These are phyloP conservation scores for Hirundichthys speculiger DNA, from an alignment of 2,113 vertebrate genomes.

Conservation along the genomic window DNA sequence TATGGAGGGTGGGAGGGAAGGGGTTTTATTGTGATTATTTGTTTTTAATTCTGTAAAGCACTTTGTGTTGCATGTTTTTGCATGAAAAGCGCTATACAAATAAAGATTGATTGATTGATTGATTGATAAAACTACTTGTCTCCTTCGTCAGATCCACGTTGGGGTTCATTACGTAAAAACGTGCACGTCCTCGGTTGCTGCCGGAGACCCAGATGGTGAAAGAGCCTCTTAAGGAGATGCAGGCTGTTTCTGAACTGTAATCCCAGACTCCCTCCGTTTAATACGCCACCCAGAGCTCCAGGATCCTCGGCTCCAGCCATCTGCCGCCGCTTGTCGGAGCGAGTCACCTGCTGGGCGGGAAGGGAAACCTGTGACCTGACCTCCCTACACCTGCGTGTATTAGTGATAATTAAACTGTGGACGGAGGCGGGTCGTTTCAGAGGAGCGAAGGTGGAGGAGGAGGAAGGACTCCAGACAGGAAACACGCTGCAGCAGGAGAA, in stretches of 20 bases:
- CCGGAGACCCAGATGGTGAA: neutral
- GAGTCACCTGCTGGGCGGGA: constrained; percentile 14
- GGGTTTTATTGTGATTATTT: too few species aligned
- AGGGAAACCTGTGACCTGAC: neutral
- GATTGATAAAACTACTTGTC: too few species aligned
- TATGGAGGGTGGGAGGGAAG: too few species aligned
- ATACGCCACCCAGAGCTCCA: constrained; percentile 10
- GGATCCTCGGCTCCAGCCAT: constrained; percentile 39
- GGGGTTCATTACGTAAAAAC: neutral
- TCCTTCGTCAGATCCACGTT: neutral
- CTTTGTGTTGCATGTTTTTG: too few species aligned
- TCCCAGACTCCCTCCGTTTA: constrained; percentile 37
- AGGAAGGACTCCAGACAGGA: neutral
- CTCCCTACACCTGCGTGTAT: neutral
- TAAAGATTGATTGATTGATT: neutral
- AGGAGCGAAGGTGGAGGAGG: neutral
- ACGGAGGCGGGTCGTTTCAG: constrained; percentile 2
- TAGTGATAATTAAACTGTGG: neutral
- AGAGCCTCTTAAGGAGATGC: constrained; percentile 9
- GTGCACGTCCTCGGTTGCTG: neutral
- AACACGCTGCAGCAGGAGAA: too few species aligned
- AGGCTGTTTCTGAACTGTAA: too few species aligned
- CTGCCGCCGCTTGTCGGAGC: constrained; percentile 36
- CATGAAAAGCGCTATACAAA: too few species aligned
- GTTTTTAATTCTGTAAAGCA: too few species aligned